Conservation (phyloP, 2,797 vertebrate genomes). For the Harpagifer antarcticus region DNA sequence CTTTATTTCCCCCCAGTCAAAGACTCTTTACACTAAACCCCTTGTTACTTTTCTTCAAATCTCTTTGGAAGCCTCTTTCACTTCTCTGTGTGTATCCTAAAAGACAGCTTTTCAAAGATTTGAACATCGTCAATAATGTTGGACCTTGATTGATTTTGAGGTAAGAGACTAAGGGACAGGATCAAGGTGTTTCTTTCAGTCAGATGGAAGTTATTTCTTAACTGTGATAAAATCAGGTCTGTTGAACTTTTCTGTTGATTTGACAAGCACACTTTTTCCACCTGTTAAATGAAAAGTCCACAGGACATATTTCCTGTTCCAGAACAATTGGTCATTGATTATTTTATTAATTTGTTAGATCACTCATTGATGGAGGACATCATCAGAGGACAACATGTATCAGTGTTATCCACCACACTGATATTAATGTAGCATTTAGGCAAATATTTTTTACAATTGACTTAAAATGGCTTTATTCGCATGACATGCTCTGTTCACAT, state of each 20-base stretch:
- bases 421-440: not conserved
- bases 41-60: not conserved
- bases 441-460: not conserved
- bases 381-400: not conserved
- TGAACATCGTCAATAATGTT: not conserved
- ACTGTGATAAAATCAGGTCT: slow-evolving; percentile 6
- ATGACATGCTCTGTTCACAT: not conserved
- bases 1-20: not conserved
- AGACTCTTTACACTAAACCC: not conserved
- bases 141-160: not conserved
- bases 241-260: slow-evolving; percentile 1
- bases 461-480: not conserved
- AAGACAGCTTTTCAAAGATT: not conserved
- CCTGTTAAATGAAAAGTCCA: slow-evolving; percentile 1
- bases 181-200: not conserved
- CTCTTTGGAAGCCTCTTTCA: not conserved
- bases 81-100: not conserved
- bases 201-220: slow-evolving; percentile 3
- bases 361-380: slow-evolving; percentile 4
- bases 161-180: slow-evolving; percentile 1
- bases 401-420: not conserved
- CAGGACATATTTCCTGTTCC: slow-evolving; percentile 9
- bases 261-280: slow-evolving; percentile 8
- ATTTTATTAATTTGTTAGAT: slow-evolving; percentile 19
- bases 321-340: slow-evolving; percentile 7